Evolutionary conservation across 1,140 invertebrate species (phyloP), one percentile per base, ranked within the genome.

Genomic region (Mylabris phalerata): DNA sequence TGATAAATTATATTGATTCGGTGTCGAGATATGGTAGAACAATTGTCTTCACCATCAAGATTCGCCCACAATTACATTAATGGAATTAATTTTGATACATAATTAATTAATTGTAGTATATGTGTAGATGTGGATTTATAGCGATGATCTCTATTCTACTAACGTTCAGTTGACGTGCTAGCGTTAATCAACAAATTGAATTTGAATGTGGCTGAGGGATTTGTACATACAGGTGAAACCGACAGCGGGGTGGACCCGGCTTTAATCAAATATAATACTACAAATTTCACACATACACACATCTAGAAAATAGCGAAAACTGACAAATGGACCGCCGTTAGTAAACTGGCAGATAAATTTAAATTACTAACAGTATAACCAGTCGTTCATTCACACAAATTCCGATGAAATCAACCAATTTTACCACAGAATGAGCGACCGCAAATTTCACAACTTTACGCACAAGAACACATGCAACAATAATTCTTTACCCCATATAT

Each of bases 181-280:
- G 48, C 55, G 52, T 59, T 60, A 63, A 63, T 63, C 57, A 63
- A 60, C 61, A 57, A 63, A 63, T 63, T 60, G 57, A 60, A 60
- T 60, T 60, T 63, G 61, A 63, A 63, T 63, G 49, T 54, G 57
- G 32, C 4, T 4, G 32, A 45, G 41, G 57, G 61, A 60, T 63
- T 60, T 58, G 48, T 59, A 32, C 19, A 19, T 19, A 61, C 61
- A 63, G 61, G 61, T 63, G 45, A 60, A 56, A 38, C 58, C 43
- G 46, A 2, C 10, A 38, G 48, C 48, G 61, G 32, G 48, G 43
- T 48, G 46, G 41, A 47, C 47, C 57, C 4, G 32, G 26, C 40
- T 50, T 46, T 38, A 52, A 57, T 59, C 61, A 57, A 59, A 49
- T 54, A 26, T 51, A 19, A 32, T 7, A 7, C 50, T 59, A 62